phyloP scores from a whole-genome alignment of 2,888 invertebrate species.

The Cistogaster globosa region DNA sequence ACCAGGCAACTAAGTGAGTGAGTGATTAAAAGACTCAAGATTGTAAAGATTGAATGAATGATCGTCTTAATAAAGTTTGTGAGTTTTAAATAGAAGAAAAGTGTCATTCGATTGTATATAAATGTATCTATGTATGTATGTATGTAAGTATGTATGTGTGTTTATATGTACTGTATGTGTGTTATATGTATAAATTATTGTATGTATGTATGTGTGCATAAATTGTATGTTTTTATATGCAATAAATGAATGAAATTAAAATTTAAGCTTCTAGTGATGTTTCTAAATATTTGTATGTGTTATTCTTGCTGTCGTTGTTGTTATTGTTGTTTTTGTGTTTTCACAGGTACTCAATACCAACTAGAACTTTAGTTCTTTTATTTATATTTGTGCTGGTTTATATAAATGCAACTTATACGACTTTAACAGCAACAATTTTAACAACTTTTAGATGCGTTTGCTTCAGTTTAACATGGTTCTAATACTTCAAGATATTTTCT shows the following conservation, averaged over 20 bases:
- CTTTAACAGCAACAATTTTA: slow-evolving; percentile 10
- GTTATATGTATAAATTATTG: background rate
- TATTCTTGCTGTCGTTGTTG: background rate
- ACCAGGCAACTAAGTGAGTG: slow-evolving; percentile 33
- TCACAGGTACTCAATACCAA: slow-evolving; percentile 38
- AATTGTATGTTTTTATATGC: background rate
- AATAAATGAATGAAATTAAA: slow-evolving; percentile 8
- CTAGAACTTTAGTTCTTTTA: slow-evolving; percentile 8
- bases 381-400: slow-evolving; percentile 65
- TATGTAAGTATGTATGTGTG: too few relatives aligned
- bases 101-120: background rate
- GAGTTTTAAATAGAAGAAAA: background rate
- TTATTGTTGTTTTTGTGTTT: slow-evolving; percentile 28
- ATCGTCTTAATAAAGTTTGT: background rate
- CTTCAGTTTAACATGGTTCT: slow-evolving; percentile 17
- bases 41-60: slow-evolving; percentile 8
- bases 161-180: background rate
- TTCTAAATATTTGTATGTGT: slow-evolving; percentile 3
- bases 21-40: slow-evolving; percentile 7
- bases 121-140: background rate
- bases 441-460: slow-evolving; percentile 32
- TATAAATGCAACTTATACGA: slow-evolving; percentile 16
- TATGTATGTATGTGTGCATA: background rate
- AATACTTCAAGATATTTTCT: slow-evolving; percentile 19
- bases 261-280: slow-evolving; percentile 13